Base-by-base conservation (phyloP, 2,113 vertebrate species). In the Takifugu flavidus region DNA sequence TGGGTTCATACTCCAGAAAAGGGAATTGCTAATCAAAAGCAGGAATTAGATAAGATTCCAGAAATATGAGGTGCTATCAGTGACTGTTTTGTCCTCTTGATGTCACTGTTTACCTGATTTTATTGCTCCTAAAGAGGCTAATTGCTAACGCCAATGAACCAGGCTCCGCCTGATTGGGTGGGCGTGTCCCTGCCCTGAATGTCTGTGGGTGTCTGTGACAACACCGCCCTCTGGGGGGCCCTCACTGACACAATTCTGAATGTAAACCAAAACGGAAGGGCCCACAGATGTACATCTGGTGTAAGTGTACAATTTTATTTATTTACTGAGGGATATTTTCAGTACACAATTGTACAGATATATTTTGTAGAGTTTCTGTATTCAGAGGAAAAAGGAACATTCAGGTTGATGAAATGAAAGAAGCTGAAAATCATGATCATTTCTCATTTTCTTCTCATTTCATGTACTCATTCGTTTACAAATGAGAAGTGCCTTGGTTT, bases 241-340 rank as follows among this genome's bases (percentile, higher is more conserved):
- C 72, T 80, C 86, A 84, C 83, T 86, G 83, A 84, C 83, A 74
- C 87, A 78, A 78, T 57, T 65, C 55, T 87, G 86, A 90, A 88
- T 89, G 89, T 89, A 89, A 79, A 75, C 54, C 62, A 63, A 11
- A 11, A 39, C 7, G 20, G 20, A 75, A 64, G 67, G 73, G 77
- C 72, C 72, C 69, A 62, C 20, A 76, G 68, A 54, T 67, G 77
- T 68, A 76, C 55, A 74, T 76, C 62, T 73, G 78, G 59, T 82
- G 76, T 86, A 83, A 64, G 70, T 74, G 77, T 79, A 81, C 77
- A 75, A 78, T 74, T 85, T 88, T 88, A 90, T 90, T 89, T 89
- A 90, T 90, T 86, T 86, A 87, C 84, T 68, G 69, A 79, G 67
- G 75, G 79, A 86, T 91, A 86, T 90, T 90, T 91, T 91, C 82